Percentiles rank a stretch among this genome's conserved stretches.
These are phyloP conservation scores for Dendrolimus houi DNA, from an alignment of 2,888 invertebrate species.

Conservation along the genomic window DNA sequence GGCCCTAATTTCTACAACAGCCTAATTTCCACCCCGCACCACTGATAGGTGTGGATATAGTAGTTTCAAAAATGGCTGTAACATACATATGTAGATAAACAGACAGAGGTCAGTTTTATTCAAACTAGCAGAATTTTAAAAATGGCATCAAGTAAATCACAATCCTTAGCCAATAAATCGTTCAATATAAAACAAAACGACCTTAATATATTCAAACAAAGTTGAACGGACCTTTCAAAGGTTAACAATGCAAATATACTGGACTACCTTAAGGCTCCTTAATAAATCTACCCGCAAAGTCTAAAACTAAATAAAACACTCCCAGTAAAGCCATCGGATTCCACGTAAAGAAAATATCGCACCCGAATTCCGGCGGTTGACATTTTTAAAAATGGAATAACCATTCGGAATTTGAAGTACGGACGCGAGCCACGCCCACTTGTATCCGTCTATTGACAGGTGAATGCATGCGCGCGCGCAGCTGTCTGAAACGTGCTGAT, in stretches of 20 bases:
- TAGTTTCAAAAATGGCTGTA: too few species aligned
- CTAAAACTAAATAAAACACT: slow-evolving; percentile 15
- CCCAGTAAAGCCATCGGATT: slow-evolving; percentile 65
- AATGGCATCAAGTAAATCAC: not conserved
- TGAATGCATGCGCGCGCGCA: slow-evolving; percentile 60
- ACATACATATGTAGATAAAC: too few species aligned
- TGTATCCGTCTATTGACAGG: slow-evolving; percentile 60
- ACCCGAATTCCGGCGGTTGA: slow-evolving; percentile 69
- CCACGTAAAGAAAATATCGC: slow-evolving; percentile 70
- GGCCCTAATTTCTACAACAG: too few species aligned
- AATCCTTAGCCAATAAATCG: not conserved
- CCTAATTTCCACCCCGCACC: too few species aligned
- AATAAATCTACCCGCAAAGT: not conserved
- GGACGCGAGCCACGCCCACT: slow-evolving; percentile 52
- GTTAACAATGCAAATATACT: not conserved
- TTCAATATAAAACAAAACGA: not conserved
- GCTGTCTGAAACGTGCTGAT: slow-evolving; percentile 50
- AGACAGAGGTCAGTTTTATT: too few species aligned
- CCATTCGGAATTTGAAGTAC: slow-evolving; percentile 4
- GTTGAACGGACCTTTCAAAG: not conserved
- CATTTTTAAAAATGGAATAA: slow-evolving; percentile 11
- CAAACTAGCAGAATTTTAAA: too few species aligned
- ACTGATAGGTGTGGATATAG: too few species aligned
- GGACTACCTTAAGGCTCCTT: not conserved
- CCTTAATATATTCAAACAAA: not conserved